Base-by-base conservation (phyloP, 2,797 vertebrate species). In the Gymnopithys bicolor region DNA sequence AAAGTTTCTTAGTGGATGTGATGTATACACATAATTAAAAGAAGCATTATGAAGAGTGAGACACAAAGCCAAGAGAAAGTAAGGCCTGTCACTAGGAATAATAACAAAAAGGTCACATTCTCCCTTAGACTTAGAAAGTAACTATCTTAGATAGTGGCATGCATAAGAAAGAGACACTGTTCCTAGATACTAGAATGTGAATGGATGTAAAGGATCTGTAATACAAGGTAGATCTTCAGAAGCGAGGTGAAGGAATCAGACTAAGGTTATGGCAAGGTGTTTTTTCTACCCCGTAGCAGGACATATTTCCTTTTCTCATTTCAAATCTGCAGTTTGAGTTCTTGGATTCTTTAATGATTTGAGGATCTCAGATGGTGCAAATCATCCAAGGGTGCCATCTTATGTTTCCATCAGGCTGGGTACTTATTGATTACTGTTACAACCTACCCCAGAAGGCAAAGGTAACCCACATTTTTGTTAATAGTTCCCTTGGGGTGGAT, bases 41-140 rank as follows among this genome's bases (percentile, higher is more conserved):
- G 14, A 84, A 74, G 8, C 0, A 0, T 58, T 90, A 32, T 25
- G 51, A 86, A 10, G 32, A 79, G 8, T 1, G 9, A 77, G 64
- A 68, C 30, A 90, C 74, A 87, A 90, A 89, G 45, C 56, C 41
- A 89, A 80, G 30, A 64, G 35, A 80, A 90, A 64, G 90, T 59
- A 93, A 94, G 90, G 56, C 32, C 41, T 55, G 41, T n/a, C 62
- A 83, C 24, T n/a, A 64, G 35, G 59, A 92, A 58, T 84, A 93
- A 90, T 77, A 30, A 87, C 56, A 62, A 67, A 84, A 93, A 94
- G 43, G 64, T 58, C 56, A 91, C 51, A 60, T 87, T 92, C 92
- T 93, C 64, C 51, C 80, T 82, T 63, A 52, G 35, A 32, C 62
- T 92, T 84, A 71, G 43, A 64, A 74, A 85, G 22, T 48, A 43